These are phyloP conservation scores for Heteromormyrus szaboi DNA, from an alignment of 2,797 vertebrate genomes.

Conservation along the genomic window DNA sequence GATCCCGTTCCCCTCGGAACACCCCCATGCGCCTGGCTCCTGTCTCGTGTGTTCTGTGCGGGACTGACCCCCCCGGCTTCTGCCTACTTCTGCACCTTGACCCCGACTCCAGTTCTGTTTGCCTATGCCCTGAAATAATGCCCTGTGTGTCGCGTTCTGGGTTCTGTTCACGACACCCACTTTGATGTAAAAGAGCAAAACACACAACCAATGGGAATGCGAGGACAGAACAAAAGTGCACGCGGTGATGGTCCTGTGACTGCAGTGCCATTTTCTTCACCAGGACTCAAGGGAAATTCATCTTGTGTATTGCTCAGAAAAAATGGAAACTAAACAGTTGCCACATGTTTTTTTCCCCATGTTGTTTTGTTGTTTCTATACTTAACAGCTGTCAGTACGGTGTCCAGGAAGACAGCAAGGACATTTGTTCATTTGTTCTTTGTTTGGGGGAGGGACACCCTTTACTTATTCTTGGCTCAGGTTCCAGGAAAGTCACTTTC, in stretches of 20 bases:
- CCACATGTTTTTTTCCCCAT: not conserved
- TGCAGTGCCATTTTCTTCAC: not conserved
- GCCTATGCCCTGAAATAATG: not conserved
- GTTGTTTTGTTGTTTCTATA: not conserved
- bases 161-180: not conserved
- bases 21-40: not conserved
- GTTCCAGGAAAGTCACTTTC: not conserved
- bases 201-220: not conserved
- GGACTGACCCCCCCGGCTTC: not conserved
- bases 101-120: not conserved
- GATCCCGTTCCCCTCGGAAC: not conserved
- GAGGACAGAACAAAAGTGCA: not conserved
- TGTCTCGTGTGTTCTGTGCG: not conserved
- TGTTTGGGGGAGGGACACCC: not conserved
- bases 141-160: not conserved
- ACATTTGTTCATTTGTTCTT: not conserved
- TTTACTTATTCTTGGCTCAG: not conserved
- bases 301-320: not conserved
- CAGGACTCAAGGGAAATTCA: not conserved
- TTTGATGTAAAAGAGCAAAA: not conserved
- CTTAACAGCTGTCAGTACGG: constrained; percentile 12
- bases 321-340: not conserved
- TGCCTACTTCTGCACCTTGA: not conserved
- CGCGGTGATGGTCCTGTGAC: not conserved
- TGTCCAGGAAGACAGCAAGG: not conserved